Evolutionary conservation across 2,797 vertebrate genomes (phyloP).

Genomic region (Sarcophilus harrisii): DNA sequence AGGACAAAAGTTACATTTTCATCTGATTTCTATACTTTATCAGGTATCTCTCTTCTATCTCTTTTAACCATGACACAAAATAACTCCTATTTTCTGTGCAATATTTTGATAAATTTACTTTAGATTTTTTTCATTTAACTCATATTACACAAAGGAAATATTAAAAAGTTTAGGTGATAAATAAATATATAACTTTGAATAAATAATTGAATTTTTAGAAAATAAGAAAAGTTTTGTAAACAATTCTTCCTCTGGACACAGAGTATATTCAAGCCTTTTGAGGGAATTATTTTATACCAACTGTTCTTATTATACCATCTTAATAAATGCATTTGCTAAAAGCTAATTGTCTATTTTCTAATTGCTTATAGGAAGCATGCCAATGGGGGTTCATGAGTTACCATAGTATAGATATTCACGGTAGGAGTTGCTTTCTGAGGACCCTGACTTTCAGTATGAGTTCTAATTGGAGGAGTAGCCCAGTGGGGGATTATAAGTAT

Average conservation of each 20-base stretch:
- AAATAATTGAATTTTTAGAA: conserved; percentile 44
- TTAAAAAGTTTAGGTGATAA: conserved; percentile 33
- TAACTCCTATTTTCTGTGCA: conserved; percentile 47
- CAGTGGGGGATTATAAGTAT: too few species aligned
- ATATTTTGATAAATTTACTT: conserved; percentile 66
- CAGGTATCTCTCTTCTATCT: conserved; percentile 37
- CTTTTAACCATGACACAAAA: conserved; percentile 48
- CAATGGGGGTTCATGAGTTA: not conserved
- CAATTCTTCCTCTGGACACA: not conserved
- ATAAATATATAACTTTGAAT: conserved; percentile 36
- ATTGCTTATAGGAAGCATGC: not conserved
- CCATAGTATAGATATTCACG: not conserved
- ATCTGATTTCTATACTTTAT: conserved; percentile 51
- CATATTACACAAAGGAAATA: conserved; percentile 40
- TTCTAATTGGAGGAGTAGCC: too few species aligned
- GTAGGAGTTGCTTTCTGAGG: too few species aligned
- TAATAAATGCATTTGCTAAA: not conserved
- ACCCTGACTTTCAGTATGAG: too few species aligned
- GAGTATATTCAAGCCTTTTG: not conserved
- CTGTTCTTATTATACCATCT: not conserved
- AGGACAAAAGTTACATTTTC: conserved; percentile 51
- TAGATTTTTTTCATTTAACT: conserved; percentile 57
- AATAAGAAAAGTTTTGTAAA: conserved; percentile 27
- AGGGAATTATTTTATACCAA: not conserved
- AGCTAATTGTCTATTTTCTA: not conserved